Base-by-base conservation (phyloP, 2,113 vertebrate genomes). In the Poecilia latipinna region DNA sequence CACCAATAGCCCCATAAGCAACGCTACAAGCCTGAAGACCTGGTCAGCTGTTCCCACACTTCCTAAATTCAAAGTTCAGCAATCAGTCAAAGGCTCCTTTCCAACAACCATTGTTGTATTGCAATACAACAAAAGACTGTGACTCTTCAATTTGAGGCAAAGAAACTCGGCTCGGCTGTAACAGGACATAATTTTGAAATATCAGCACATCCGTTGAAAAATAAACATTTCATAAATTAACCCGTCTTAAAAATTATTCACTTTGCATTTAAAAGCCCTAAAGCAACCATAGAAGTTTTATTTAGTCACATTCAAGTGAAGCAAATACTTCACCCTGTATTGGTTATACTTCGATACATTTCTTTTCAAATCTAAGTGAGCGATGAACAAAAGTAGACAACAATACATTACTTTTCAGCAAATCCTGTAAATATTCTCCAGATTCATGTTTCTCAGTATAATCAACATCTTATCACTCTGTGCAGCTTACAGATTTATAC, bases 401-500 rank as follows among this genome's bases (percentile, higher is more conserved):
- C 39, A 13, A 62, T 17, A 31, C 13, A 15, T 37, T 68, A 61
- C 11, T 37, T 68, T 68, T 4, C n/a, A 67, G 28, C 28, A 63
- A 69, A 32, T 10, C 42, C 29, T 37, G 12, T 29, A 11, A 63
- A 64, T 64, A 70, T 5, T 64, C 11, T 33, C 51, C 22, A 35
- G 32, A 64, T 15, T 33, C n/a, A 24, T 28, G 8, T 35, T 64
- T 8, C 67, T 63, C 42, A 54, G 32, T 70, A 22, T 12, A 54
- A 77, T 26, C 60, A 63, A 12, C 1, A 19, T 48, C 17, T n/a
- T 68, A 65, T 65, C 35, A 61, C 37, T 54, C 12, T 78, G 35
- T 57, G 39, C 15, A 31, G 57, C 32, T 12, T 31, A 75, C 12
- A 61, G 57, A 80, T 76, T 32, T 72, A 32, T 1, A 0, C 44